Percentiles rank a stretch among this genome's conserved stretches.
These are phyloP conservation scores for Crotalus viridis DNA, from an alignment of 2,113 vertebrate genomes.

Conservation along the genomic window DNA sequence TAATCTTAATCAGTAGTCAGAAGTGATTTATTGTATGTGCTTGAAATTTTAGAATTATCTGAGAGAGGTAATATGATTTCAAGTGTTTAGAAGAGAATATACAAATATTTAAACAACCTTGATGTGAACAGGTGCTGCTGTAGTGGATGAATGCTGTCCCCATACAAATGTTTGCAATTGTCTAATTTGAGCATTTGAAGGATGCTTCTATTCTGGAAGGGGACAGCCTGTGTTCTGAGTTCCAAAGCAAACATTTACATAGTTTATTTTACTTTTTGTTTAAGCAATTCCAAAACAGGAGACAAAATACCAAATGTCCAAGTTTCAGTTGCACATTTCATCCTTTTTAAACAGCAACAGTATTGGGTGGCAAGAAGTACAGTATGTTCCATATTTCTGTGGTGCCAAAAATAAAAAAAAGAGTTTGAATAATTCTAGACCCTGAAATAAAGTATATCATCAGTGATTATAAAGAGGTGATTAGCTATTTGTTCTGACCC, in stretches of 20 bases:
- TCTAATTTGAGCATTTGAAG: slow-evolving; percentile 10
- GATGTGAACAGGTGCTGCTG: slow-evolving; percentile 8
- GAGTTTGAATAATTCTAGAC: not conserved
- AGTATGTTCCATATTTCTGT: not conserved
- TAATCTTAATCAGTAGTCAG: not conserved
- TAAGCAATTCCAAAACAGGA: not conserved
- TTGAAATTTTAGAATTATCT: not conserved
- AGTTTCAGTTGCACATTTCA: not conserved
- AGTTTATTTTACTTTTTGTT: not conserved
- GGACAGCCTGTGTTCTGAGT: not conserved
- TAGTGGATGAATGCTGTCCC: not conserved
- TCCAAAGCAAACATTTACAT: slow-evolving; percentile 1
- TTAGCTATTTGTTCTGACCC: not conserved
- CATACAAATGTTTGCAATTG: slow-evolving; percentile 21
- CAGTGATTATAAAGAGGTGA: not conserved
- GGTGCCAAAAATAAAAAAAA: not conserved
- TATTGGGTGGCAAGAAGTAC: not conserved
- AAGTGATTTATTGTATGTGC: not conserved
- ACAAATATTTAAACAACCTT: slow-evolving; percentile 5
- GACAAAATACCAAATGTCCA: not conserved
- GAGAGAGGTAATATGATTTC: not conserved
- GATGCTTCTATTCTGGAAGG: slow-evolving; percentile 7
- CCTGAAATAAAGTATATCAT: not conserved
- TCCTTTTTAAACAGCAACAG: not conserved
- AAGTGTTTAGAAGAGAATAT: not conserved